These are phyloP conservation scores for Darevskia mixta DNA, from an alignment of 2,797 vertebrate species.

Conservation along the genomic window DNA sequence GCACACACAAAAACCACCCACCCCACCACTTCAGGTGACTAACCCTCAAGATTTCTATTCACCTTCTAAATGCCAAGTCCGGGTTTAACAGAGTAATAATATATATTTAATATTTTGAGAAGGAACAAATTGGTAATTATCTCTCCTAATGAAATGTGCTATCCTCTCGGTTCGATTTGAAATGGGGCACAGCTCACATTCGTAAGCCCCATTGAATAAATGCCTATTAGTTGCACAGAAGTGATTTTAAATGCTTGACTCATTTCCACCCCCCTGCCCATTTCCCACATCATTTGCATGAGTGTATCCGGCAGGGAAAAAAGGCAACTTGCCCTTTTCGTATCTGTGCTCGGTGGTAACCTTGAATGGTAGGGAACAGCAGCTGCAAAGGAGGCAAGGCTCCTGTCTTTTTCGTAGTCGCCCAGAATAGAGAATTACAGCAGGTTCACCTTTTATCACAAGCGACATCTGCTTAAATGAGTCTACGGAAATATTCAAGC, in stretches of 20 bases:
- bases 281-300: slow-evolving; percentile 42
- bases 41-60: slow-evolving; percentile 29
- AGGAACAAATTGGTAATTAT: slow-evolving; percentile 66
- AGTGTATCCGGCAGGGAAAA: slow-evolving; percentile 21
- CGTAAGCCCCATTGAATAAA: slow-evolving; percentile 70
- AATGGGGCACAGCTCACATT: slow-evolving; percentile 63
- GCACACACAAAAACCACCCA: background rate
- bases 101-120: slow-evolving; percentile 41
- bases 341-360: background rate
- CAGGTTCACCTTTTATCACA: background rate
- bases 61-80: slow-evolving; percentile 45
- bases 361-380: background rate
- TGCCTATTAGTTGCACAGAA: slow-evolving; percentile 64
- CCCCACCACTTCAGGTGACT: background rate
- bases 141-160: slow-evolving; percentile 71
- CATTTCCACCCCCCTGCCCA: slow-evolving; percentile 36
- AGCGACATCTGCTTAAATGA: background rate
- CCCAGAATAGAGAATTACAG: background rate
- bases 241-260: slow-evolving; percentile 56
- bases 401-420: background rate
- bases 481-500: background rate
- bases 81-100: slow-evolving; percentile 47
- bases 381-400: background rate
- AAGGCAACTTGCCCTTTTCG: slow-evolving; percentile 17
- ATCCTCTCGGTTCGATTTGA: slow-evolving; percentile 69